Evolutionary conservation across 2,797 vertebrate genomes (phyloP).

Genomic region (Darevskia mixta): DNA sequence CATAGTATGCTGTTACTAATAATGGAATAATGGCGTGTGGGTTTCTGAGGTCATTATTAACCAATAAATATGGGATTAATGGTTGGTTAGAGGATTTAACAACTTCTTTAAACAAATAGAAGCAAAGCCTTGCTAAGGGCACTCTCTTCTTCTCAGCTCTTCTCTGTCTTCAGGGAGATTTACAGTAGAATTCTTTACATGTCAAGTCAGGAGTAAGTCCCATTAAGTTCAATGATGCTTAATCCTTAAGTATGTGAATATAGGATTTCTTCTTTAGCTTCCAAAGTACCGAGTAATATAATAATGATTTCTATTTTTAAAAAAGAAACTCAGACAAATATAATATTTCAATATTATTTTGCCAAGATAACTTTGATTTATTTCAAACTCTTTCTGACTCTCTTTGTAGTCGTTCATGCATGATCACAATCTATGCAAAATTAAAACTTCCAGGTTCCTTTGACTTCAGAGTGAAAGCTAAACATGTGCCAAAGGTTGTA

Average conservation of each 20-base stretch:
- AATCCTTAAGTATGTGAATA: background rate
- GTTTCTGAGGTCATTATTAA: slow-evolving; percentile 8
- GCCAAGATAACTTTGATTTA: background rate
- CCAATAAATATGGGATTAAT: slow-evolving; percentile 37
- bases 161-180: slow-evolving; percentile 17
- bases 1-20: slow-evolving; percentile 33
- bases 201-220: background rate
- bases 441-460: background rate
- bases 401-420: background rate
- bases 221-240: background rate
- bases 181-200: background rate
- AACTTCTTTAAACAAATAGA: slow-evolving; percentile 25
- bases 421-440: background rate
- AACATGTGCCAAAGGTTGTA: no score
- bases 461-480: background rate
- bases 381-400: background rate
- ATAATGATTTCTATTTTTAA: no score
- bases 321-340: background rate
- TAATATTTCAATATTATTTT: slow-evolving; percentile 2
- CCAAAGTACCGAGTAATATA: background rate
- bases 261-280: background rate
- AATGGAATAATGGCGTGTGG: slow-evolving; percentile 8
- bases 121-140: background rate
- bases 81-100: slow-evolving; percentile 33
- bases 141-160: slow-evolving; percentile 4